These are phyloP conservation scores for Danio kyathit DNA, from an alignment of 2,797 vertebrate genomes.

Conservation along the genomic window DNA sequence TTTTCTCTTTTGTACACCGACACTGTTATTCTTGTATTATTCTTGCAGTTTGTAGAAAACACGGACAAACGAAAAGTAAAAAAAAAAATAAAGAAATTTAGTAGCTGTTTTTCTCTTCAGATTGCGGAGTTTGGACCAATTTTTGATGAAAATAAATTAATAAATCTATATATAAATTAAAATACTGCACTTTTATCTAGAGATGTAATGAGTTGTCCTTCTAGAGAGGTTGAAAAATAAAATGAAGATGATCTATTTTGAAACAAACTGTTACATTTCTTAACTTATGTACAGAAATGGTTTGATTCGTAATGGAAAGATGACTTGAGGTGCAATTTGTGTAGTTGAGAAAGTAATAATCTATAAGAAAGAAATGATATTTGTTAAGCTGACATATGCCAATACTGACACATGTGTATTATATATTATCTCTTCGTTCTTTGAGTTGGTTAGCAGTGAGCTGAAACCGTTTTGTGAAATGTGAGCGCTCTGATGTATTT, in stretches of 20 bases:
- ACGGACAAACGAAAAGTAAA: slow-evolving; percentile 66
- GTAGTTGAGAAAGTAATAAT: slow-evolving; percentile 84
- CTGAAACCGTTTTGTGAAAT: slow-evolving; percentile 52
- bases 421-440: slow-evolving; percentile 61
- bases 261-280: slow-evolving; percentile 86
- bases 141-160: slow-evolving; percentile 77
- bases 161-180: slow-evolving; percentile 78
- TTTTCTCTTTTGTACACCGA: slow-evolving; percentile 87
- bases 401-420: slow-evolving; percentile 68
- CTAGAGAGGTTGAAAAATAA: slow-evolving; percentile 65
- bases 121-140: slow-evolving; percentile 85
- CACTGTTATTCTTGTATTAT: slow-evolving; percentile 83
- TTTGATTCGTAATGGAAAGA: slow-evolving; percentile 84
- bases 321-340: slow-evolving; percentile 78
- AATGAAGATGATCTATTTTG: slow-evolving; percentile 79
- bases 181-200: slow-evolving; percentile 82
- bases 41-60: slow-evolving; percentile 80
- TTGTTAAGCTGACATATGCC: slow-evolving; percentile 53
- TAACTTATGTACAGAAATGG: slow-evolving; percentile 88
- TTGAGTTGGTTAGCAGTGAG: slow-evolving; percentile 55
- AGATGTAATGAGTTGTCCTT: slow-evolving; percentile 52
- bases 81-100: slow-evolving; percentile 65
- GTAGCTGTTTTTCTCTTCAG: slow-evolving; percentile 69
- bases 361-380: slow-evolving; percentile 69
- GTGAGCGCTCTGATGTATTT: slow-evolving; percentile 62